phyloP scores from a whole-genome alignment of 2,888 invertebrate genomes.

The Parapristionchus giblindavisi region DNA sequence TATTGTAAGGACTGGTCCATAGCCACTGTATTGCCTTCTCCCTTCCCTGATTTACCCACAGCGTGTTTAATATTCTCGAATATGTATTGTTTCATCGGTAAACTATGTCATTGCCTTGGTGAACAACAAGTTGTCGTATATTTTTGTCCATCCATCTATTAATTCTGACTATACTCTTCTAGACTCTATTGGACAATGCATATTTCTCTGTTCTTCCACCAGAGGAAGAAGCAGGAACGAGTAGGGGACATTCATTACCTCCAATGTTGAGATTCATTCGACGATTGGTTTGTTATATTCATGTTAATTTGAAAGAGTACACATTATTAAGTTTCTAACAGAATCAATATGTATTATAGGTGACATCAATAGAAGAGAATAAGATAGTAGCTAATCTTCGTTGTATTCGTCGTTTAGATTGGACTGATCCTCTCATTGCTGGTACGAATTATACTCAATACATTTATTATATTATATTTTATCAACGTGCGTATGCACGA shows the following conservation, averaged over 20 bases:
- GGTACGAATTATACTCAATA: constrained; percentile 40
- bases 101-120: no score
- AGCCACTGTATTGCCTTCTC: no score
- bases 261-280: constrained; percentile 52
- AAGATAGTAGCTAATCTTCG: constrained; percentile 43
- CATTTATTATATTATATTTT: background rate
- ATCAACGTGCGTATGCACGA: no score
- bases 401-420: constrained; percentile 59
- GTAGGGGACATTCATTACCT: constrained; percentile 42
- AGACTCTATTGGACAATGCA: constrained; percentile 67
- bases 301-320: no score
- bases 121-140: background rate
- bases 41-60: no score
- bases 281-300: constrained; percentile 40
- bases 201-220: constrained; percentile 65
- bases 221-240: constrained; percentile 50
- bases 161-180: background rate
- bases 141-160: background rate
- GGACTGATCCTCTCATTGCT: constrained; percentile 55
- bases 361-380: constrained; percentile 45
- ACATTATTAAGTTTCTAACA: background rate
- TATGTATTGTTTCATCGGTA: no score
- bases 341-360: constrained; percentile 19
- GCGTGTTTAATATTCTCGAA: no score
- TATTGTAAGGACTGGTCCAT: no score